Base-by-base conservation (phyloP, 2,797 vertebrate species). In the Micromesistius poutassou region DNA sequence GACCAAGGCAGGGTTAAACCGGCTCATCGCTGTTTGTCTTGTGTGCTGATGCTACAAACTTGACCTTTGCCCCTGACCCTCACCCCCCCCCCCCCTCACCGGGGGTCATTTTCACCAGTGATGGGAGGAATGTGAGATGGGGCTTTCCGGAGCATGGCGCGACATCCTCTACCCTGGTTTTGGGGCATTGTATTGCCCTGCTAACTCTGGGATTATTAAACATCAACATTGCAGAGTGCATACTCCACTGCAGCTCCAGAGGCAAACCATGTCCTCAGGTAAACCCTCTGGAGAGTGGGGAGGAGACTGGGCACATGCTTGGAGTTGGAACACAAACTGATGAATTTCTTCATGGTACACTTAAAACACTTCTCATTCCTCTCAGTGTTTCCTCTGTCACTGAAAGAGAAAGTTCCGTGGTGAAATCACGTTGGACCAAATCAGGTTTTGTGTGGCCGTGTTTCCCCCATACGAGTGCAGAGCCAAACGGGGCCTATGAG, bases 401-500 rank as follows among this genome's bases (percentile, higher is more conserved):
- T 10, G 25, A 68, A 68, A 68, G 62, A 28, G n/a, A 68, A 68
- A 28, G 62, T 25, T 62, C 19, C 55, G 19, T 25, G 55, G 55
- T n/a, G 55, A 68, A 28, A 68, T 28, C 9, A 68, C 28, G 62
- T 68, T 68, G 62, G 62, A 82, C 81, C 81, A 83, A 82, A 42
- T 73, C 77, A 83, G 81, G 80, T 88, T 79, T 79, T 85, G 83
- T 86, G 77, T 83, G 83, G 79, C 76, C 86, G 78, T 80, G 77
- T 83, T 84, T 82, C 74, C 79, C 28, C 80, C 87, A 73, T 84
- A 78, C 81, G 85, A 81, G 88, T 78, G 78, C 77, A 74, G 78
- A 89, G 85, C 89, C 89, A 91, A 91, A 89, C 71, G 79, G 87
- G 81, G 87, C 91, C 88, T 88, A 86, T 82, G 90, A 89, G 91